Evolutionary conservation across 2,113 vertebrate species (phyloP).

Genomic region (Platysternon megacephalum): DNA sequence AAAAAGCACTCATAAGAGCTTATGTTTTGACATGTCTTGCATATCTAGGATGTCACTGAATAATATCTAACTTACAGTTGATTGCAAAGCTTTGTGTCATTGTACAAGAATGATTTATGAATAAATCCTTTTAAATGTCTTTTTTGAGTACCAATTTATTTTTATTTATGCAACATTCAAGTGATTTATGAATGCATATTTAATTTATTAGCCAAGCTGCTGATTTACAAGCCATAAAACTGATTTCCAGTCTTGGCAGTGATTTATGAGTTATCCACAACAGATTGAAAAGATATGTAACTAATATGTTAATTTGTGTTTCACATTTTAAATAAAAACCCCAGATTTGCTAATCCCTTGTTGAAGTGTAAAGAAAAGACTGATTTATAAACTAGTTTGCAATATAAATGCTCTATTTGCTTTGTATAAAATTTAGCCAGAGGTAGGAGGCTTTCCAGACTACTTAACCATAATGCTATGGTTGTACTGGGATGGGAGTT

Average conservation of each 20-base stretch:
- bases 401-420: neutral
- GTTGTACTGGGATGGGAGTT: neutral
- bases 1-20: neutral
- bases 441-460: neutral
- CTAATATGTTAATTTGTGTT: neutral
- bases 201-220: neutral
- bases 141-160: neutral
- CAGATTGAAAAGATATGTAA: neutral
- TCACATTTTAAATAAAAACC: neutral
- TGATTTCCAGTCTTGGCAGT: neutral
- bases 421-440: neutral
- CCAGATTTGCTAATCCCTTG: neutral
- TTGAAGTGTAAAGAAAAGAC: neutral
- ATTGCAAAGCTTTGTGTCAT: neutral
- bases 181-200: neutral
- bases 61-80: neutral
- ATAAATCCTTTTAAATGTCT: neutral
- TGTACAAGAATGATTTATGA: neutral
- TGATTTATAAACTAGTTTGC: fast-evolving
- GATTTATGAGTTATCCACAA: neutral
- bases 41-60: neutral
- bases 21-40: neutral
- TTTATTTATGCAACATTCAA: neutral
- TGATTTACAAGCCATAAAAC: neutral
- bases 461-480: neutral